These are phyloP conservation scores for Achlya flavicornis DNA, from an alignment of 2,888 invertebrate species.

Conservation along the genomic window DNA sequence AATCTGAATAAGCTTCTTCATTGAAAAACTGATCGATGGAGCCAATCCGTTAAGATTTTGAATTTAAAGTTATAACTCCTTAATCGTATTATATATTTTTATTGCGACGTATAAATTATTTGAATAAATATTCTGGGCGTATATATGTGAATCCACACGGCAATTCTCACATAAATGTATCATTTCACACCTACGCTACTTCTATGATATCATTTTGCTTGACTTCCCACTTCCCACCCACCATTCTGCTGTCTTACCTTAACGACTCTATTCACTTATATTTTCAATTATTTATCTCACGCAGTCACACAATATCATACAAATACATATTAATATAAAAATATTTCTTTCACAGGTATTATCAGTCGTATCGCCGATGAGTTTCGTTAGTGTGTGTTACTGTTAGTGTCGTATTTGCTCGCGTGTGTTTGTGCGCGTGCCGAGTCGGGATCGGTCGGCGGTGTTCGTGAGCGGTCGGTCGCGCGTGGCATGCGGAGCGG, in stretches of 20 bases:
- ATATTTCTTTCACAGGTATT: background rate
- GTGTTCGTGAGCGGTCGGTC: slow-evolving; percentile 30
- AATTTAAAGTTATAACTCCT: background rate
- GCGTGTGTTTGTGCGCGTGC: slow-evolving; percentile 33
- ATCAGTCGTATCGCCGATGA: background rate
- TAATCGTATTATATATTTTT: background rate
- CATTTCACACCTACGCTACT: background rate
- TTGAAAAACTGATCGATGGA: background rate
- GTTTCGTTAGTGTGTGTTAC: slow-evolving; percentile 27
- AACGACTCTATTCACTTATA: too few relatives aligned
- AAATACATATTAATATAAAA: background rate
- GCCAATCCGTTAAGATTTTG: background rate
- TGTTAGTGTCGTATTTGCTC: slow-evolving; percentile 31
- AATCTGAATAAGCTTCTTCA: background rate
- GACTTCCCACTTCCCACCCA: too few relatives aligned
- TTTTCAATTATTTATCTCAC: too few relatives aligned
- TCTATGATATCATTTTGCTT: background rate
- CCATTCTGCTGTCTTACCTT: too few relatives aligned
- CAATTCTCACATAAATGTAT: slow-evolving; percentile 4
- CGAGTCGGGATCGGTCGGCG: slow-evolving; percentile 24
- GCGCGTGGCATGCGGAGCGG: slow-evolving; percentile 47
- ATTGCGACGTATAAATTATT: too few relatives aligned
- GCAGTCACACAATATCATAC: too few relatives aligned
- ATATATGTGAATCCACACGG: background rate
- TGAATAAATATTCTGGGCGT: background rate